phyloP scores from a whole-genome alignment of 2,888 invertebrate species.

The Pristionchus fissidentatus region DNA sequence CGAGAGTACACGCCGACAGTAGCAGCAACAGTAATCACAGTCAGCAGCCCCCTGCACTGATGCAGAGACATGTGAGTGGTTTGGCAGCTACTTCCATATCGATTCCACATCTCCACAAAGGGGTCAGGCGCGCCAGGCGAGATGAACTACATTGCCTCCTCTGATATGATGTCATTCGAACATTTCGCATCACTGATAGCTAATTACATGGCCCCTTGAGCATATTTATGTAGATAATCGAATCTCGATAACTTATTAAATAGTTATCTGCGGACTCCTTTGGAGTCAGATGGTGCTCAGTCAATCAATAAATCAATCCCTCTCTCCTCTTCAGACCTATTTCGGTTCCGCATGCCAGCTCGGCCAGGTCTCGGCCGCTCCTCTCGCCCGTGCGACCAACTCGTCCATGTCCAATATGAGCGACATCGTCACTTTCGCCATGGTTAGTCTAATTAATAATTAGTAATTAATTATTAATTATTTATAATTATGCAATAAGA shows the following conservation, averaged over 20 bases:
- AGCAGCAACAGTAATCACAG: conserved; percentile 17
- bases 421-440: conserved; percentile 37
- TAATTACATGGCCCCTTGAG: too few relatives aligned
- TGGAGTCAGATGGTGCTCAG: neutral
- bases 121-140: too few relatives aligned
- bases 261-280: too few relatives aligned
- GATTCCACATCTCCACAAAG: too few relatives aligned
- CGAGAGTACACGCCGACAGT: conserved; percentile 31
- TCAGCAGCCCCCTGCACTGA: neutral
- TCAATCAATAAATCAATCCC: neutral
- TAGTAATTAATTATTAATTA: neutral
- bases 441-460: neutral
- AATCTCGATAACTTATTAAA: too few relatives aligned
- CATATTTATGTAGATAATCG: too few relatives aligned
- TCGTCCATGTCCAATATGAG: conserved; percentile 42
- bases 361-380: neutral
- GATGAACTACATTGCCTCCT: too few relatives aligned
- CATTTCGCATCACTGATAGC: too few relatives aligned
- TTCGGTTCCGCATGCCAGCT: conserved; percentile 41
- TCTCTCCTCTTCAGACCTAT: conserved; percentile 12
- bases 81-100: too few relatives aligned
- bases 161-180: too few relatives aligned
- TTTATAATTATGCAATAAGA: too few relatives aligned
- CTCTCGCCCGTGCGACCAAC: neutral
- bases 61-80: conserved; percentile 38